Percentiles rank a stretch among this genome's conserved stretches.
Evolutionary conservation across 64 coral and sea anemone species (phyloP).

Genomic region (Stichodactyla helianthus): DNA sequence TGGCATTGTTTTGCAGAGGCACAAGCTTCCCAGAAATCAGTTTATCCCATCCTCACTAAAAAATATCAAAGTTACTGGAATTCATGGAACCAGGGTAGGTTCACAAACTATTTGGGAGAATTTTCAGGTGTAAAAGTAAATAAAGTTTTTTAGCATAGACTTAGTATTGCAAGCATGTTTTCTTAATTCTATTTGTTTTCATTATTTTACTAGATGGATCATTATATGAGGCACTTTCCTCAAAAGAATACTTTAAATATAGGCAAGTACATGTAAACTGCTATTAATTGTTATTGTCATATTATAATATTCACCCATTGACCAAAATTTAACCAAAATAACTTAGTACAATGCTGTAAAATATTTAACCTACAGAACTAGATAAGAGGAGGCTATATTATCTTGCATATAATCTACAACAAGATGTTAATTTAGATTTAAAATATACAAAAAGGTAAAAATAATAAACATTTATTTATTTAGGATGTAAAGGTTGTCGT

Average conservation of each 20-base stretch:
- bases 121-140: not conserved
- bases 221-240: slow-evolving; percentile 83
- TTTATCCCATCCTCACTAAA: slow-evolving; percentile 90
- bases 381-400: slow-evolving; percentile 79
- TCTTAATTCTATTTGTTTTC: not conserved
- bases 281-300: too few species aligned
- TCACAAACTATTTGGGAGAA: not conserved
- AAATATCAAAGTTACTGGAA: slow-evolving; percentile 80
- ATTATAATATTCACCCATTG: too few species aligned
- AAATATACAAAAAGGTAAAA: slow-evolving; percentile 57
- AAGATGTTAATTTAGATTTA: slow-evolving; percentile 75
- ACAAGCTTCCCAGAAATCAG: slow-evolving; percentile 89
- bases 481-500: not conserved
- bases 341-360: too few species aligned
- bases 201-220: slow-evolving; percentile 53
- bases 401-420: slow-evolving; percentile 74
- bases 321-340: too few species aligned
- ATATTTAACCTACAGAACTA: slow-evolving; percentile 42
- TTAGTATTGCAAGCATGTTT: not conserved
- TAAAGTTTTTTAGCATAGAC: not conserved
- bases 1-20: slow-evolving; percentile 45
- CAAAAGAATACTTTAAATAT: slow-evolving; percentile 66
- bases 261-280: slow-evolving; percentile 23
- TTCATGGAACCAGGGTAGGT: slow-evolving; percentile 84
- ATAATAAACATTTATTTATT: not conserved